These are phyloP conservation scores for Salmo trutta DNA, from an alignment of 2,797 vertebrate genomes.

Conservation along the genomic window DNA sequence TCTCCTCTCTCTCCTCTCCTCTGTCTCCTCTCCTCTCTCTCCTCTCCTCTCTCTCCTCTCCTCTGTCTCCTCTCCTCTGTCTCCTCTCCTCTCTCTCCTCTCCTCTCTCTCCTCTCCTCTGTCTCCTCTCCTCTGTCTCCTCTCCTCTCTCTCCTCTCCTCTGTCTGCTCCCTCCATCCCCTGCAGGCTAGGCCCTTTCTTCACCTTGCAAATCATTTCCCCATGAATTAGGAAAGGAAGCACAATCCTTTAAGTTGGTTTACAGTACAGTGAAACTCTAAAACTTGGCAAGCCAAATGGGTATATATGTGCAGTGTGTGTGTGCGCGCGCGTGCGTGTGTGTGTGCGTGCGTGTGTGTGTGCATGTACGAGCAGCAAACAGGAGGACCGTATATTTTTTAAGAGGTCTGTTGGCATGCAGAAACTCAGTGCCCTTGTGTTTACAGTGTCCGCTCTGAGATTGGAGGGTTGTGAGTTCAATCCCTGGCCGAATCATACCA, in stretches of 20 bases:
- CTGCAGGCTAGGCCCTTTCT: conserved; percentile 31
- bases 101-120: too few relatives aligned
- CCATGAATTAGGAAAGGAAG: conserved; percentile 30
- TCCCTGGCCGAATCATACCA: too few relatives aligned
- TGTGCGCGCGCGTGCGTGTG: conserved; percentile 17
- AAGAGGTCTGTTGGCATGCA: conserved; percentile 27
- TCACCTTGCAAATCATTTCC: conserved; percentile 25
- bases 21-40: too few relatives aligned
- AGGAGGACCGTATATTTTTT: conserved; percentile 37
- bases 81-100: too few relatives aligned
- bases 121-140: not conserved
- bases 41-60: too few relatives aligned
- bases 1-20: not conserved
- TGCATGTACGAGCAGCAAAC: conserved; percentile 31
- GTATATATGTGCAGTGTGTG: conserved; percentile 1
- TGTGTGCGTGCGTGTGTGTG: not conserved
- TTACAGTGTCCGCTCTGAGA: too few relatives aligned
- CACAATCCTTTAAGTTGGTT: conserved; percentile 31
- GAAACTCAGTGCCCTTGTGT: too few relatives aligned
- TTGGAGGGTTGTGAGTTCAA: too few relatives aligned
- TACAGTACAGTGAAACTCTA: conserved; percentile 33
- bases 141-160: too few relatives aligned
- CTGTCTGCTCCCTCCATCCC: conserved; percentile 7
- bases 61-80: conserved; percentile 17
- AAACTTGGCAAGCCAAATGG: conserved; percentile 43